These are phyloP conservation scores for Heliocidaris tuberculata DNA, from an alignment of 35 echinoderm and acorn worm species.

Conservation along the genomic window DNA sequence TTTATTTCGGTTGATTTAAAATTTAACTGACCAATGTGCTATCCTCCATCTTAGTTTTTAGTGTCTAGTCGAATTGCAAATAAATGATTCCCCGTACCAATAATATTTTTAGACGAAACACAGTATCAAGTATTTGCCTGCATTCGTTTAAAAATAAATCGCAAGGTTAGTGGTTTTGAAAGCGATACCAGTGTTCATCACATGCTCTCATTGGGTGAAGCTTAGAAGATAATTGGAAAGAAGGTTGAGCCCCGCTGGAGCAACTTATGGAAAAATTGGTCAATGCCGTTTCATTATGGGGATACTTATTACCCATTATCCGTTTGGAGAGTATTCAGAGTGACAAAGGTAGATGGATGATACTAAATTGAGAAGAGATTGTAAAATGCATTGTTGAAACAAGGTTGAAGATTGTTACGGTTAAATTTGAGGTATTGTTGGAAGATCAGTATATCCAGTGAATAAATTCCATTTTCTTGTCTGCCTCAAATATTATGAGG, in stretches of 20 bases:
- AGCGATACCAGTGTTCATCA: neutral
- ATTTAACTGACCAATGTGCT: too few species aligned
- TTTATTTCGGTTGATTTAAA: too few species aligned
- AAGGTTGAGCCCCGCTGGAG: neutral
- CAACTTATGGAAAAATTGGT: neutral
- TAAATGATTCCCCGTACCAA: too few species aligned
- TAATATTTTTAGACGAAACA: too few species aligned
- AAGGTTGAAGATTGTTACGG: neutral
- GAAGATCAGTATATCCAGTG: too few species aligned
- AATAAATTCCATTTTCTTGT: too few species aligned
- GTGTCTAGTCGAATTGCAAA: too few species aligned
- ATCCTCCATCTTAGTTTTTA: too few species aligned
- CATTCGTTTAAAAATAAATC: neutral
- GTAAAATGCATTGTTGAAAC: neutral
- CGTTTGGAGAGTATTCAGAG: neutral
- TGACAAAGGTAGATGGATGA: neutral
- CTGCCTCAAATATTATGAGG: too few species aligned
- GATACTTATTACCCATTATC: neutral
- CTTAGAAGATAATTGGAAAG: neutral
- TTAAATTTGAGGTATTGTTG: neutral
- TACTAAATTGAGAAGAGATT: neutral
- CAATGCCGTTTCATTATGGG: neutral
- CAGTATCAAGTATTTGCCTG: neutral
- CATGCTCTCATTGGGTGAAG: neutral
- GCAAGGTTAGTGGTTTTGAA: neutral